A percentile compares a stretch with the other conserved stretches of the same genome.
Evolutionary conservation across 1,140 invertebrate species (phyloP).

Genomic region (Akabosia matsudoensis): DNA sequence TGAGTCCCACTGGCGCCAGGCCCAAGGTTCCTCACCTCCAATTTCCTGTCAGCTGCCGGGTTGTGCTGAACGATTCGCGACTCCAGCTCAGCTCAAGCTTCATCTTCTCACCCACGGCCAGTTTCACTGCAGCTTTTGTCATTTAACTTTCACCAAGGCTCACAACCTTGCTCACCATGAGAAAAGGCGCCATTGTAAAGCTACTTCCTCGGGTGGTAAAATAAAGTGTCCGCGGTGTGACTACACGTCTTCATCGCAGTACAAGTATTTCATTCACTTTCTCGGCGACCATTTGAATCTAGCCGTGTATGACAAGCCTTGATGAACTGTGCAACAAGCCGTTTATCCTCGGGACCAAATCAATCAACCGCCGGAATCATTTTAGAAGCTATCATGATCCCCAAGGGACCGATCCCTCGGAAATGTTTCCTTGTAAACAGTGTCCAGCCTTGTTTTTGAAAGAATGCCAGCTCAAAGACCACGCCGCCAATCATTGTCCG

Average conservation of each 20-base stretch:
- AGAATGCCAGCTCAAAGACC: not conserved
- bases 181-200: not conserved
- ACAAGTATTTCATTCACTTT: constrained; percentile 1
- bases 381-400: not conserved
- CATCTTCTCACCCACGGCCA: not conserved
- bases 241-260: not conserved
- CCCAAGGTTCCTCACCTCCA: not conserved
- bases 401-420: not conserved
- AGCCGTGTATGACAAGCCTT: not conserved
- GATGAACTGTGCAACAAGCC: not conserved
- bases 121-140: not conserved
- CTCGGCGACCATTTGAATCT: not conserved
- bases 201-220: not conserved
- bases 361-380: not conserved
- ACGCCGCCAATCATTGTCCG: not conserved
- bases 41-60: not conserved
- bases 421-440: not conserved
- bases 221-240: not conserved
- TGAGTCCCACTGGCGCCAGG: not conserved
- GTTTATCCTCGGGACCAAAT: not conserved
- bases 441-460: not conserved
- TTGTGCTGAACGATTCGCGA: not conserved
- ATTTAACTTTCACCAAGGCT: not conserved
- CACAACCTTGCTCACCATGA: not conserved
- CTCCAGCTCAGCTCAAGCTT: not conserved